Conservation (phyloP, 1,140 invertebrate genomes). For the Dolichoris vasculosae region DNA sequence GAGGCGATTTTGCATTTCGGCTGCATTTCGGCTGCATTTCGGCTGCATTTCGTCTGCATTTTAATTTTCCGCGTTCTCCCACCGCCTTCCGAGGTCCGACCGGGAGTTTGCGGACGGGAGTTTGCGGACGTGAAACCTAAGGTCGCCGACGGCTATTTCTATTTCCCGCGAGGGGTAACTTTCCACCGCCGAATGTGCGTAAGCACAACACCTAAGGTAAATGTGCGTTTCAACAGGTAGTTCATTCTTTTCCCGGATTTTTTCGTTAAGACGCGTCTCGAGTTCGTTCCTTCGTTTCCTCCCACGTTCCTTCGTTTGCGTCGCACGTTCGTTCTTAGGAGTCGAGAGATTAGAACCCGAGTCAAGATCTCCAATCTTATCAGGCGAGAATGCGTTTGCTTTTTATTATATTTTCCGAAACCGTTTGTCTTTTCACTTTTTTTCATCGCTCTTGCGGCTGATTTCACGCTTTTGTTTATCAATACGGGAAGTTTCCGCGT, state of each 20-base stretch:
- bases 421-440: neutral
- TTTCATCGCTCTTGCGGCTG: neutral
- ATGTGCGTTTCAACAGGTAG: conserved; percentile 61
- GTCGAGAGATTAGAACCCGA: no score
- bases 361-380: no score
- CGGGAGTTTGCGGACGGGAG: neutral
- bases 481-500: neutral
- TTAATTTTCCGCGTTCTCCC: neutral
- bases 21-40: no score
- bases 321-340: no score
- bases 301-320: no score
- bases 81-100: neutral
- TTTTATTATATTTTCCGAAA: neutral
- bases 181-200: no score
- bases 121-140: neutral
- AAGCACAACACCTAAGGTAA: no score
- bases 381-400: no score
- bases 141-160: neutral
- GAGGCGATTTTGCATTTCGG: neutral
- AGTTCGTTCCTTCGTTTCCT: neutral
- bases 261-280: conserved; percentile 38
- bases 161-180: neutral
- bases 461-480: neutral
- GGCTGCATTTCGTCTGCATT: neutral
- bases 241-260: conserved; percentile 54